A percentile compares a stretch with the other conserved stretches of the same genome.
Evolutionary conservation across 2,113 vertebrate species (phyloP).

Genomic region (Urocitellus parryii): DNA sequence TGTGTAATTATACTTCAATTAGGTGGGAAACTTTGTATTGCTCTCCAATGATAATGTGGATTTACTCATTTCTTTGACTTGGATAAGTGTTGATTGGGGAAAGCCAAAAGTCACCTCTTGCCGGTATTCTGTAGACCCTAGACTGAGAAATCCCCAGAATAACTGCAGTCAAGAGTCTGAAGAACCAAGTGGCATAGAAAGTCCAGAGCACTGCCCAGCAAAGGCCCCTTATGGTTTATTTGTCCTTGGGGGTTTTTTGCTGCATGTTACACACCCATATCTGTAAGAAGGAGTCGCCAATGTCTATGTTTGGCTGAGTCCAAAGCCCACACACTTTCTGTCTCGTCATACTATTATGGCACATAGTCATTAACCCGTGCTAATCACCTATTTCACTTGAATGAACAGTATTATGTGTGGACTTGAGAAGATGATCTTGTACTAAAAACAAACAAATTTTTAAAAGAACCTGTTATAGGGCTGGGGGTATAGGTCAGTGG

Average conservation of each 20-base stretch:
- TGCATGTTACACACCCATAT: not conserved
- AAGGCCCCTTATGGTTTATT: not conserved
- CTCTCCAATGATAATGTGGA: not conserved
- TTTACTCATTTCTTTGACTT: slow-evolving; percentile 32
- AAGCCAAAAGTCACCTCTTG: slow-evolving; percentile 13
- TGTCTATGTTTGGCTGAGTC: slow-evolving; percentile 8
- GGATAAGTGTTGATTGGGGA: slow-evolving; percentile 41
- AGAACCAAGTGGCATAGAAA: not conserved
- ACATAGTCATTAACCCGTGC: slow-evolving; percentile 10
- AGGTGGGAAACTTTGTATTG: not conserved
- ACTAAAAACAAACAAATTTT: slow-evolving; percentile 62
- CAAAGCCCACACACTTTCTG: slow-evolving; percentile 25
- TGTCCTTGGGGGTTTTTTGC: slow-evolving; percentile 2
- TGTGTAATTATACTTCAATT: slow-evolving; percentile 11
- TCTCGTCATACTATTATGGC: slow-evolving; percentile 38
- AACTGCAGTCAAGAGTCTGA: not conserved
- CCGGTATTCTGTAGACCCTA: not conserved
- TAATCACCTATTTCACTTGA: slow-evolving; percentile 60
- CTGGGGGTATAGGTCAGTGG: too few relatives aligned
- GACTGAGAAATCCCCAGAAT: not conserved
- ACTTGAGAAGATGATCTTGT: slow-evolving; percentile 58
- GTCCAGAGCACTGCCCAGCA: not conserved
- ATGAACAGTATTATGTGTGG: slow-evolving; percentile 17
- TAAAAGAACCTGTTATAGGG: slow-evolving; percentile 30
- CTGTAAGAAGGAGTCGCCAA: not conserved